These are phyloP conservation scores for Arremon aurantiirostris DNA, from an alignment of 2,797 vertebrate species.

Conservation along the genomic window DNA sequence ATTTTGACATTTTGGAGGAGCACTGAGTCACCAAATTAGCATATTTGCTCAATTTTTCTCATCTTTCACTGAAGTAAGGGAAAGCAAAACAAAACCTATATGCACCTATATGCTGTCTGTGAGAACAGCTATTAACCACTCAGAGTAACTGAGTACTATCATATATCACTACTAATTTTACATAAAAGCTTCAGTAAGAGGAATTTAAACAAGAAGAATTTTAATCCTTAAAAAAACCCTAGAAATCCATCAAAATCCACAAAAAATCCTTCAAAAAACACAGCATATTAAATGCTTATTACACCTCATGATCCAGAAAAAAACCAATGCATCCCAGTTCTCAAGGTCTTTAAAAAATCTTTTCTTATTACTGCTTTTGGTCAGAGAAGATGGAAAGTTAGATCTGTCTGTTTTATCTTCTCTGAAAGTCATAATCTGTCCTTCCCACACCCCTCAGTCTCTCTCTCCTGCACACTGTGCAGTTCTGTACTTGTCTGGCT, in stretches of 20 bases:
- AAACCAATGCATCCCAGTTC: background rate
- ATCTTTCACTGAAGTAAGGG: background rate
- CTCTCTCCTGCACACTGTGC: background rate
- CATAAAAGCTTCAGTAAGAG: background rate
- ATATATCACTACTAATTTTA: background rate
- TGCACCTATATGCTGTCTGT: background rate
- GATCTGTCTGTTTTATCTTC: background rate
- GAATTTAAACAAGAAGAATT: background rate
- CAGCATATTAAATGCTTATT: background rate
- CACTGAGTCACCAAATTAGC: background rate
- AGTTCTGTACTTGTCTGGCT: background rate
- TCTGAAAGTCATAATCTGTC: background rate
- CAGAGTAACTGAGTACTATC: background rate
- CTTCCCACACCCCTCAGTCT: accelerated
- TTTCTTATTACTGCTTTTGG: background rate
- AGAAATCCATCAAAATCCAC: background rate
- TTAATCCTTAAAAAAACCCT: background rate
- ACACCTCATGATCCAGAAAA: background rate
- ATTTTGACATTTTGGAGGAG: background rate
- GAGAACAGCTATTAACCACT: background rate
- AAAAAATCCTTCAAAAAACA: background rate
- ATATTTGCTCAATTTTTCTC: background rate
- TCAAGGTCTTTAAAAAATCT: background rate
- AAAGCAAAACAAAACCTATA: background rate
- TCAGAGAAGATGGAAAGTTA: background rate